Evolutionary conservation across 2,797 vertebrate genomes (phyloP).

Genomic region (Crenuchus spilurus): DNA sequence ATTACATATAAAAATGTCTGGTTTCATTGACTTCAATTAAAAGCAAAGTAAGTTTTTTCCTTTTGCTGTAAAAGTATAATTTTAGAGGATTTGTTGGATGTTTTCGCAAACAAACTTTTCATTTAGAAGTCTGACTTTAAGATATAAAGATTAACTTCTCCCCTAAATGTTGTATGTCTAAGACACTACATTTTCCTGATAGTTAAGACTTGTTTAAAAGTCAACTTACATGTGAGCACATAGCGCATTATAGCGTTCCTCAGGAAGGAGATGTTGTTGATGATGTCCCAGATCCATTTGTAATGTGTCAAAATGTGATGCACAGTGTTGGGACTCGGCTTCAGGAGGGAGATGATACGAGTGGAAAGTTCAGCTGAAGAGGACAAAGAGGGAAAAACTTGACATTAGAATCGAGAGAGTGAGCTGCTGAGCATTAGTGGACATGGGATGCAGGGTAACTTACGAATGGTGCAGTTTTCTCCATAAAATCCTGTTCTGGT

Average conservation of each 20-base stretch:
- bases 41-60: no score
- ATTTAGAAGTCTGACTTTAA: no score
- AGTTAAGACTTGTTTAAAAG: no score
- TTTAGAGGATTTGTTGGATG: background rate
- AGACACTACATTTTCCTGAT: no score
- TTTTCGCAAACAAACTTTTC: no score
- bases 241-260: constrained; percentile 91
- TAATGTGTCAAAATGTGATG: constrained; percentile 95
- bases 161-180: no score
- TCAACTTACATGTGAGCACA: constrained; percentile 57
- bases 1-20: no score
- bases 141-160: no score
- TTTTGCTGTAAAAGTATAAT: no score
- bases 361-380: constrained; percentile 88
- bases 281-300: constrained; percentile 89
- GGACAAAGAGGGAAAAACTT: background rate
- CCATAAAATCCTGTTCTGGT: constrained; percentile 90
- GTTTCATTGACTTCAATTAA: no score
- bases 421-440: background rate
- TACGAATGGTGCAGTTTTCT: constrained; percentile 90
- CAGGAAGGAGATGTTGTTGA: constrained; percentile 91
- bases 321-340: constrained; percentile 87
- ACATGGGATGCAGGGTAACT: constrained; percentile 61
- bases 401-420: background rate
- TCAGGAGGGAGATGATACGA: constrained; percentile 82